Evolutionary conservation across 2,888 invertebrate genomes (phyloP).

Genomic region (Eilema griseolum): DNA sequence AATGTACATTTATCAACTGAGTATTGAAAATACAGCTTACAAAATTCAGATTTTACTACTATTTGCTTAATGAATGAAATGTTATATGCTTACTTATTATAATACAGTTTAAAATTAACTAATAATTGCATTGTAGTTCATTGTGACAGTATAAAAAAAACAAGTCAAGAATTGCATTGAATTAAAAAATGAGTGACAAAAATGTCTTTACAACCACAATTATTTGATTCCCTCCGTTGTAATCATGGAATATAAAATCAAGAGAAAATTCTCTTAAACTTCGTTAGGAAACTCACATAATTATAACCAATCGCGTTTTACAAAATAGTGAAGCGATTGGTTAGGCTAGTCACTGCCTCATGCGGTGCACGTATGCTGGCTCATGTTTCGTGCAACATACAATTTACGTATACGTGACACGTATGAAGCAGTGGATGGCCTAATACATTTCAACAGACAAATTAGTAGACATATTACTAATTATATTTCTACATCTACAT

Average conservation of each 20-base stretch:
- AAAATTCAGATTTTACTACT: not conserved
- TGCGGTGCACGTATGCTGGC: too few relatives aligned
- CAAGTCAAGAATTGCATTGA: not conserved
- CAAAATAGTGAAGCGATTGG: too few relatives aligned
- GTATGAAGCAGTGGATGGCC: too few relatives aligned
- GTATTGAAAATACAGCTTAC: not conserved
- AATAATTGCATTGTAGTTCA: not conserved
- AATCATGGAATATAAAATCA: not conserved
- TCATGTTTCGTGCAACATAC: too few relatives aligned
- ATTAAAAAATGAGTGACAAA: not conserved
- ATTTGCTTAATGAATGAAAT: not conserved
- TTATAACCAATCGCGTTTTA: not conserved
- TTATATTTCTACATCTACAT: too few relatives aligned
- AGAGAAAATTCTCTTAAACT: not conserved
- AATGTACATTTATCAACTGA: not conserved
- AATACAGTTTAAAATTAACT: not conserved
- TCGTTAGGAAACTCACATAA: not conserved
- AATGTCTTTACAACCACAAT: not conserved
- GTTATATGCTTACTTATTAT: not conserved
- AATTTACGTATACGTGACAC: too few relatives aligned
- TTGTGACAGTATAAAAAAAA: not conserved
- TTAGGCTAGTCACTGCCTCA: too few relatives aligned
- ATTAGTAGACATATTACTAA: too few relatives aligned
- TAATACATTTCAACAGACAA: too few relatives aligned
- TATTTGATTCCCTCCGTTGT: not conserved